Evolutionary conservation across 1,140 invertebrate species (phyloP), one percentile per base, ranked within the genome.

Genomic region (Polypedilum pembai): DNA sequence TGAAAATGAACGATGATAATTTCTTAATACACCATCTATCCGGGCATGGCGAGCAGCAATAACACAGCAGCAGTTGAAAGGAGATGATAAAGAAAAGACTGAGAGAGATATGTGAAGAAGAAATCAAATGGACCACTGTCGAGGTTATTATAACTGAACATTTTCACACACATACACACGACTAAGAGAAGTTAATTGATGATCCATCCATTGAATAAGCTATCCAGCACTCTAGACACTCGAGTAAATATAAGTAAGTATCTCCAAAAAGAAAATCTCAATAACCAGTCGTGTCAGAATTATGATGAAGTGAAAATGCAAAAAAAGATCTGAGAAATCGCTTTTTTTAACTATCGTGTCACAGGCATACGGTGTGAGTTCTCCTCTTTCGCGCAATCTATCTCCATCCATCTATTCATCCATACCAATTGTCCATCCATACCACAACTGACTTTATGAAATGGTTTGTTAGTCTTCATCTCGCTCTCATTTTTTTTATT

Each of bases 1-100:
- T 56, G 45, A 56, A 56, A 56, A 56, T 56, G 45, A 56, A 56
- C 45, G 45, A 56, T 56, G 45, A 56, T 56, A 56, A 56, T 56
- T 56, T 56, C 45, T 56, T 56, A 56, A 56, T 56, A 56, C n/a
- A 56, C 45, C 45, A 56, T 56, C 45, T 5, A 56, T 56, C 45
- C 45, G 45, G 45, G 45, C 45, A 33, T 33, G 24, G 24, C 1
- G 24, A 33, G 24, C 5, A 33, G 24, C 24, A 33, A 33, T 33
- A 33, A 33, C 24, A 33, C 24, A 33, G 24, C 24, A 33, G 24
- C 5, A n/a, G 45, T 56, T n/a, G 45, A 56, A 56, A 56, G 45
- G 15, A 4, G 45, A 56, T 12, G 4, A 56, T 15, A 12, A 56
- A 56, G 3, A 33, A n/a, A n/a, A n/a, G n/a, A n/a, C n/a, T n/a